Conservation (phyloP, 2,888 invertebrate genomes). For the Caenorhabditis sinica region DNA sequence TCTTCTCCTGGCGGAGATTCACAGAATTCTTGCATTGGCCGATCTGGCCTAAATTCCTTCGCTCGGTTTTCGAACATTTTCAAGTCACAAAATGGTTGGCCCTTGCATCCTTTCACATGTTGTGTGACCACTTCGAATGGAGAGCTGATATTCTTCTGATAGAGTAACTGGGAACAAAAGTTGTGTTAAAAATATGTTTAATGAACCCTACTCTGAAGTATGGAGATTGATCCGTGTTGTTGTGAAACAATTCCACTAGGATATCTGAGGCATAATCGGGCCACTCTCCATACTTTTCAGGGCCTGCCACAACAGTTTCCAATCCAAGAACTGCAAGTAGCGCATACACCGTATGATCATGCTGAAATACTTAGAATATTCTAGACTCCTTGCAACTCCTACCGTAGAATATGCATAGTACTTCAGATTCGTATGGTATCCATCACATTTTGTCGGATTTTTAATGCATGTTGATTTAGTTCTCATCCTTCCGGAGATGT, state of each 20-base stretch:
- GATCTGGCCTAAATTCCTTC: constrained; percentile 49
- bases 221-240: neutral
- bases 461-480: constrained; percentile 37
- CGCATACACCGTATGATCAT: constrained; percentile 50
- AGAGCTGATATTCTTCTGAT: constrained; percentile 21
- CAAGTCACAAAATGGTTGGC: constrained; percentile 30
- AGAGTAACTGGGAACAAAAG: constrained; percentile 28
- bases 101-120: constrained; percentile 31
- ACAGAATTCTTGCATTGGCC: constrained; percentile 41
- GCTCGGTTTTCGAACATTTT: constrained; percentile 34
- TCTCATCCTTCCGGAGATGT: constrained; percentile 55
- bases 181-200: neutral
- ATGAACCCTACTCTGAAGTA: constrained; percentile 36
- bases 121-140: constrained; percentile 34
- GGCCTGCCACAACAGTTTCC: constrained; percentile 31
- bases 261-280: constrained; percentile 52
- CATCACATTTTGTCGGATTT: constrained; percentile 38
- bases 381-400: neutral
- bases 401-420: constrained; percentile 59
- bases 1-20: constrained; percentile 18
- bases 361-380: constrained; percentile 24
- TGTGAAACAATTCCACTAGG: constrained; percentile 45
- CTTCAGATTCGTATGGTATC: constrained; percentile 29
- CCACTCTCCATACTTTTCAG: constrained; percentile 44
- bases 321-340: constrained; percentile 41